Evolutionary conservation across 1,140 invertebrate genomes (phyloP).

Genomic region (Philotrypesis tridentata): DNA sequence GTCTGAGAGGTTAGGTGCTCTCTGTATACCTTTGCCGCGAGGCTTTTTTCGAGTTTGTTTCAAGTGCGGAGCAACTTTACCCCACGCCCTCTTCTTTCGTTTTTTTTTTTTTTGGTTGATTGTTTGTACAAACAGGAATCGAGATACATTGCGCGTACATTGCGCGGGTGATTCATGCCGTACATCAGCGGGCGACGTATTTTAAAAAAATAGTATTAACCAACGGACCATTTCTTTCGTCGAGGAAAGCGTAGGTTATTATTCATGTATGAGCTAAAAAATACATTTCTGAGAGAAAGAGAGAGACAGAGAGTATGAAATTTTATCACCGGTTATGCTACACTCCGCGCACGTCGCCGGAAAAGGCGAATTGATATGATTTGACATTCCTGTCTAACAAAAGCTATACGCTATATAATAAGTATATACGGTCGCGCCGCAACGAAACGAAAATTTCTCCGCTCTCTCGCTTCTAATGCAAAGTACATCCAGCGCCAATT

Average conservation of each 20-base stretch:
- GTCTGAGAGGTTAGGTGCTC: background rate
- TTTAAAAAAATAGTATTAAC: too few relatives aligned
- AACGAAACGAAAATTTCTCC: too few relatives aligned
- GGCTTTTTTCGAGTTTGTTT: background rate
- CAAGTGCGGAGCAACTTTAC: too few relatives aligned
- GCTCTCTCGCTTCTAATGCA: too few relatives aligned
- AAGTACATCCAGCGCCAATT: too few relatives aligned
- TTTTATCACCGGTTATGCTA: slow-evolving; percentile 33
- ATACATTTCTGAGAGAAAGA: slow-evolving; percentile 16
- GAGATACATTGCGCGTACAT: background rate
- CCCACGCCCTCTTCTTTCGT: background rate
- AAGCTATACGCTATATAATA: too few relatives aligned
- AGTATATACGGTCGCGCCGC: too few relatives aligned
- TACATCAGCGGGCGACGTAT: background rate
- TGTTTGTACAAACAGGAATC: background rate
- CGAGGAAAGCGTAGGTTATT: too few relatives aligned
- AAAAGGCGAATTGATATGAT: slow-evolving; percentile 38
- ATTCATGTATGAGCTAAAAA: too few relatives aligned
- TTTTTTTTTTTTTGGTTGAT: background rate
- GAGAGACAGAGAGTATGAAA: too few relatives aligned
- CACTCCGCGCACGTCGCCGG: slow-evolving; percentile 24
- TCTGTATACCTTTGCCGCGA: background rate
- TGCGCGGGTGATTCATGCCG: background rate
- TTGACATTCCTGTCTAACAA: slow-evolving; percentile 22
- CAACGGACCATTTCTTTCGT: too few relatives aligned